Base-by-base conservation (phyloP, 1,140 invertebrate genomes). In the Teleopsis dalmanni region DNA sequence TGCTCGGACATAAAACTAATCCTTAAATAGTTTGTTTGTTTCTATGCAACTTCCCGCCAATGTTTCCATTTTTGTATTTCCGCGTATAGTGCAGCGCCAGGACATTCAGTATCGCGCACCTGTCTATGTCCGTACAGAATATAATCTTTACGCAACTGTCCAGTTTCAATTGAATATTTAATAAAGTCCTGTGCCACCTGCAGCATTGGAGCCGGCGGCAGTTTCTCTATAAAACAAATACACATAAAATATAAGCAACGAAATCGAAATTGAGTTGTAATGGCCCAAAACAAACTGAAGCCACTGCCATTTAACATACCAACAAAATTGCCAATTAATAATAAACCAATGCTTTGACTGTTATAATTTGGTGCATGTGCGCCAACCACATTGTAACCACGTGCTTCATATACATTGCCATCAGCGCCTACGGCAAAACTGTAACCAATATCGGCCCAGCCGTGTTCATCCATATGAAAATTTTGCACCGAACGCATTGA, bases 361-460 rank as follows among this genome's bases (percentile, higher is more conserved):
- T 87, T 87, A 57, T 80, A 83, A 13, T 71, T 72, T 2, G 72
- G 57, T 0, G 81, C 73, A 54, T 86, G 84, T 0, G 81, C 78
- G 0, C 83, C 84, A 0, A 75, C 52, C 2, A 61, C 58, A 13
- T 75, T 67, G 81, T 81, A 86, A 2, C 83, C 84, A 11, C 84
- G 74, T 0, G 81, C 85, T 56, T 83, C 81, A 54, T 76, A 78
- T 0, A 72, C 70, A 1, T 63, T 54, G 5, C 75, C 75, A 47
- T 78, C 74, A 42, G 72, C 66, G 31, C 75, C 74, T 43, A 70
- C 67, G 1, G 43, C 70, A 29, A 70, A 74, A 53, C 70, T 74
- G 77, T 87, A 77, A 72, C 85, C 69, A 54, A 78, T 83, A 58
- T 87, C 85, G 56, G 65, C 72, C 82, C 82, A 86, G 1, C 68